Base-by-base conservation (phyloP, 2,888 invertebrate genomes). In the Morpho deidamia region DNA sequence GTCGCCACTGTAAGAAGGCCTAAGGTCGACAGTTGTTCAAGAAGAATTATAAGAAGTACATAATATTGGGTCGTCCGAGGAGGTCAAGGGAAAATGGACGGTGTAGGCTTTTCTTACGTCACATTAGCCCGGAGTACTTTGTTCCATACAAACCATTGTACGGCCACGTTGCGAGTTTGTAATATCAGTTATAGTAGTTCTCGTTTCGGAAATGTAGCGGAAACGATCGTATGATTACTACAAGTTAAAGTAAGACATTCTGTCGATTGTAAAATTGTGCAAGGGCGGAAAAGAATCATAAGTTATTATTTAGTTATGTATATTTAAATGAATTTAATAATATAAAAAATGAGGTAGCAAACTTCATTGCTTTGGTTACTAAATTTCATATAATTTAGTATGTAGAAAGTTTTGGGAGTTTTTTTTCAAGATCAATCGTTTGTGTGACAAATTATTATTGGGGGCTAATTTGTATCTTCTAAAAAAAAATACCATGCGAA, bases 71-170 rank as follows among this genome's bases (percentile, higher is more conserved):
- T 61, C 61, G 53, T 52, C 48, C 46, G 44, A 58, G 47, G 59
- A 56, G 62, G 53, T 59, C 64, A 62, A 39, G 45, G 35, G 38
- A 53, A 51, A 55, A 51, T 61, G 63, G 62, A 52, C 57, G 55
- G 38, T 12, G 50, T 54, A 54, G 44, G 54, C 41, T 54, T 53
- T 58, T 52, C 56, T 60, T 59, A 52, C 58, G 57, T 60, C 60
- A 55, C 60, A 65, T 66, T 68, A 57, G 62, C 59, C 57, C 53
- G 51, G 61, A 61, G 56, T 62, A 62, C 63, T 68, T 63, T 62
- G 63, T 66, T 62, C 59, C 61, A 53, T 62, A 63, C 62, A 66
- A 65, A 66, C 62, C 63, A 66, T 67, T 68, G 65, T 56, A 49
- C 54, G 58, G 60, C 57, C 52, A 11, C 45, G 44, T 55, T 56